Conservation (phyloP, 2,113 vertebrate genomes). For the Sus scrofa region DNA sequence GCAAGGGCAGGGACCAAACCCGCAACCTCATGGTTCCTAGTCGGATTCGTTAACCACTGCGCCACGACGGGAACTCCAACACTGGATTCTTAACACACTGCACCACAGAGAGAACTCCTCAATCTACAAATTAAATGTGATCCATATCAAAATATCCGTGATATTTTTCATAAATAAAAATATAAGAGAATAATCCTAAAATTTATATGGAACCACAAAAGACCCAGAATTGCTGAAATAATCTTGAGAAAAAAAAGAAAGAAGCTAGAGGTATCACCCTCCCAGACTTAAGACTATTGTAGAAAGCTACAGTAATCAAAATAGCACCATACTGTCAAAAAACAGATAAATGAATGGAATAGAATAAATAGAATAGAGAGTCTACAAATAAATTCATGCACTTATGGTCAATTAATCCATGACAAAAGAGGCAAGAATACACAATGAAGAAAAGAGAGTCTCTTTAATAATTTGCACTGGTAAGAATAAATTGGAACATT, state of each 20-base stretch:
- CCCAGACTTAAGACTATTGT: background rate
- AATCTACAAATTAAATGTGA: background rate
- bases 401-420: background rate
- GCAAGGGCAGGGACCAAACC: too few relatives aligned
- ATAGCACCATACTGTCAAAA: background rate
- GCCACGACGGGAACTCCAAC: too few relatives aligned
- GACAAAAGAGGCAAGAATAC: background rate
- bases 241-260: background rate
- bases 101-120: background rate
- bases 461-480: background rate
- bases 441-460: background rate
- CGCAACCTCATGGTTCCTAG: too few relatives aligned
- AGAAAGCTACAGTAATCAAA: background rate
- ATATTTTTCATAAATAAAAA: background rate
- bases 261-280: background rate
- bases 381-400: background rate
- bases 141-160: background rate
- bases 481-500: background rate
- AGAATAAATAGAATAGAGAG: background rate
- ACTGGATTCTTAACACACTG: too few relatives aligned
- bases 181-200: background rate
- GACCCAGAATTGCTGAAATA: background rate
- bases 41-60: too few relatives aligned
- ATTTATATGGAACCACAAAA: background rate
- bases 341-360: background rate